Percentiles rank a stretch among this genome's conserved stretches.
Conservation (phyloP, 2,888 invertebrate genomes). For the Apamea monoglypha region DNA sequence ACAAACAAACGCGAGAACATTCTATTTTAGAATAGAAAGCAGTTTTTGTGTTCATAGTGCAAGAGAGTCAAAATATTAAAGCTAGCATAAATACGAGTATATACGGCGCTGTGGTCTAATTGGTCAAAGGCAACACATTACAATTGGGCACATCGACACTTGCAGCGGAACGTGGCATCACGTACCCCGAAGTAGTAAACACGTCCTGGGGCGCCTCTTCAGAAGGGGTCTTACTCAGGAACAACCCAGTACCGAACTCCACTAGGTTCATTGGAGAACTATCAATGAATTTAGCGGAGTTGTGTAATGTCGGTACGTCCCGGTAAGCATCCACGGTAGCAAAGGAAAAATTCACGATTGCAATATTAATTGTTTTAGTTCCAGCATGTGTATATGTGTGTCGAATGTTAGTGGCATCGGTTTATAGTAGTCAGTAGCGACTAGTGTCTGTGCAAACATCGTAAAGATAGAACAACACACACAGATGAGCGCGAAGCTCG, state of each 20-base stretch:
- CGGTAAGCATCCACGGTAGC: constrained; percentile 88
- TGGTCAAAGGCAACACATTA: constrained; percentile 80
- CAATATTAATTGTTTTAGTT: constrained; percentile 77
- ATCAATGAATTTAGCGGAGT: constrained; percentile 81
- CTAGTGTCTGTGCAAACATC: constrained; percentile 53
- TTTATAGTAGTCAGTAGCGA: constrained; percentile 61
- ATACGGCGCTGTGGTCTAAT: constrained; percentile 71
- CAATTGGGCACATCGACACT: constrained; percentile 82
- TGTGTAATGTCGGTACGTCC: constrained; percentile 71
- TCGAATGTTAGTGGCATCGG: constrained; percentile 60
- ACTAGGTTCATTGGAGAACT: constrained; percentile 98
- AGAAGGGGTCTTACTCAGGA: constrained; percentile 97
- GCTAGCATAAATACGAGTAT: constrained; percentile 7
- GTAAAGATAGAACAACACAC: constrained; percentile 45
- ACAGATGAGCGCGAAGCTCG: constrained; percentile 37
- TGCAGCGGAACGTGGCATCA: constrained; percentile 82
- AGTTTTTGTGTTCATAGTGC: neutral
- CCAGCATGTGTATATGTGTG: constrained; percentile 78
- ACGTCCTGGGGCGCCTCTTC: constrained; percentile 95
- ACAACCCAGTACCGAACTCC: constrained; percentile 98
- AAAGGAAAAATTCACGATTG: constrained; percentile 84
- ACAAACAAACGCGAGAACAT: constrained; percentile 8
- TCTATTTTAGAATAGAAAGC: constrained; percentile 21
- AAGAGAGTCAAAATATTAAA: constrained; percentile 54
- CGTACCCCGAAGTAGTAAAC: constrained; percentile 92